These are phyloP conservation scores for Sebastes baramenuke DNA, from an alignment of 2,797 vertebrate genomes.

Conservation along the genomic window DNA sequence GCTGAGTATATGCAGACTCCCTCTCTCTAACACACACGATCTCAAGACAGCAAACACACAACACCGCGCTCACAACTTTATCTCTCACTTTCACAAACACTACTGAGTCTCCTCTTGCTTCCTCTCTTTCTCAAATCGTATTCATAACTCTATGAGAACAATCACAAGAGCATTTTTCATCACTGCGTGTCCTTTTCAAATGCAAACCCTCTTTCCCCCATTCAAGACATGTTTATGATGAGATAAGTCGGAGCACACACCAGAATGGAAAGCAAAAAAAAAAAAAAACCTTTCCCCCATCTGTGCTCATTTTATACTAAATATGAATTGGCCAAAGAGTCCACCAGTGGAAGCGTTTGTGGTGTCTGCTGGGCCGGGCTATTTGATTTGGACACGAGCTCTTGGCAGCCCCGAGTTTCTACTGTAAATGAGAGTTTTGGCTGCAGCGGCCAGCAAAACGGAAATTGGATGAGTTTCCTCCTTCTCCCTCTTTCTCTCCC, in stretches of 20 bases:
- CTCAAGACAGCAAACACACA: not conserved
- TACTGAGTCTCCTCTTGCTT: not conserved
- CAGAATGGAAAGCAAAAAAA: constrained; percentile 10
- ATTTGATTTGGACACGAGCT: constrained; percentile 72
- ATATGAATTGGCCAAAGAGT: constrained; percentile 59
- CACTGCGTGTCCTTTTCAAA: constrained; percentile 30
- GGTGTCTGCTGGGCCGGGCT: constrained; percentile 55
- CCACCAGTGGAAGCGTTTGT: constrained; percentile 48
- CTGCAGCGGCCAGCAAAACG: constrained; percentile 50
- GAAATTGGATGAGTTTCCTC: constrained; percentile 65
- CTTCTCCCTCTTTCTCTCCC: constrained; percentile 41
- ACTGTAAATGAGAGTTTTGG: constrained; percentile 76
- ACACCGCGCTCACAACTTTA: not conserved
- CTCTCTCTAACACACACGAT: not conserved
- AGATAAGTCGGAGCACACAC: constrained; percentile 34
- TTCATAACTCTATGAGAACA: constrained; percentile 34
- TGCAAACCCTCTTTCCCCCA: constrained; percentile 7
- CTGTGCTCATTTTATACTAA: constrained; percentile 65
- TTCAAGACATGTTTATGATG: constrained; percentile 40
- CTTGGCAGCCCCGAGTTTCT: constrained; percentile 65
- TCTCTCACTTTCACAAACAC: constrained; percentile 27
- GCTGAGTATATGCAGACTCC: not conserved
- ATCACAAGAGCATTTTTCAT: constrained; percentile 34
- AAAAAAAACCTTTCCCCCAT: constrained; percentile 41
- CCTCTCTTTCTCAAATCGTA: constrained; percentile 27